A percentile compares a stretch with the other conserved stretches of the same genome.
Evolutionary conservation across 2,113 vertebrate species (phyloP).

Genomic region (Mobula hypostoma): DNA sequence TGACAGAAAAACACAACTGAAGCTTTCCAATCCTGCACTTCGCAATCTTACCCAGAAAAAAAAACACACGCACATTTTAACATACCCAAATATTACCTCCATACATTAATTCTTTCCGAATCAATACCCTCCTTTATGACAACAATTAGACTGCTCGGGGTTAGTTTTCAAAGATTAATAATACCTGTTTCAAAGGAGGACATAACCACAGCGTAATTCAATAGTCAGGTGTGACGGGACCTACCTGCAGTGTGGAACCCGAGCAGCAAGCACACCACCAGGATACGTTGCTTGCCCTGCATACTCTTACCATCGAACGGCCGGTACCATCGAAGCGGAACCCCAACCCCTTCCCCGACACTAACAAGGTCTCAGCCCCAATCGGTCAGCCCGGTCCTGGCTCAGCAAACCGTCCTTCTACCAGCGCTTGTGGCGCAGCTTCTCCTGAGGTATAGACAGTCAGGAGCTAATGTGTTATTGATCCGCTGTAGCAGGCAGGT

Average conservation of each 20-base stretch:
- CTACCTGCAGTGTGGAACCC: constrained; percentile 59
- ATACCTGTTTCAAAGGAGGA: background rate
- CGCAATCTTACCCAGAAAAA: background rate
- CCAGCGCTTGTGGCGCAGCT: background rate
- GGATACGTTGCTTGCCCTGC: constrained; percentile 48
- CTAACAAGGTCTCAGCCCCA: constrained; percentile 32
- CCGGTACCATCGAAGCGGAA: constrained; percentile 39
- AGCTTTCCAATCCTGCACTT: background rate
- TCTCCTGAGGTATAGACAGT: background rate
- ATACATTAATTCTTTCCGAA: background rate
- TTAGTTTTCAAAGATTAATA: background rate
- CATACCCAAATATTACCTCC: background rate
- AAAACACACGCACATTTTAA: background rate
- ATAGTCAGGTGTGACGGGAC: constrained; percentile 37
- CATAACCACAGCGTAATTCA: background rate
- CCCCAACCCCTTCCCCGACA: constrained; percentile 41
- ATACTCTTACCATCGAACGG: constrained; percentile 42
- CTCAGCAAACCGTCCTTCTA: too few species aligned
- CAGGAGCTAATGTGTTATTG: background rate
- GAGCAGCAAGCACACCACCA: constrained; percentile 50
- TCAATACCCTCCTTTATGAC: background rate
- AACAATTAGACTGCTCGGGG: background rate
- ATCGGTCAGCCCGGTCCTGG: too few species aligned
- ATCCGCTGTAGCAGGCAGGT: background rate
- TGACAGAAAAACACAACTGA: too few species aligned